phyloP scores from a whole-genome alignment of 2,797 vertebrate genomes.

The Morelia viridis region DNA sequence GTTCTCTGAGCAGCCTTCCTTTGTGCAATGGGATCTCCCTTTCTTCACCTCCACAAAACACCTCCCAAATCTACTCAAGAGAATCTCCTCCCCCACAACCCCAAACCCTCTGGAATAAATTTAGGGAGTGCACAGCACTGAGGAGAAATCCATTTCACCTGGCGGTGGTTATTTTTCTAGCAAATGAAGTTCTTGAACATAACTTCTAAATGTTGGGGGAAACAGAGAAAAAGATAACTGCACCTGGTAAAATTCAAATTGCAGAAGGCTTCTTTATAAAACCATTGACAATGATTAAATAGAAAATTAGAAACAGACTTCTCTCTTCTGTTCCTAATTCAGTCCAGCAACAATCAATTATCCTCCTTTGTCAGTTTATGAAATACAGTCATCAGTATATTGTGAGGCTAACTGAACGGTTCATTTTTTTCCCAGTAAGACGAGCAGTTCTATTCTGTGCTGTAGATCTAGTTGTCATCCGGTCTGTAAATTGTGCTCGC shows the following conservation, averaged over 20 bases:
- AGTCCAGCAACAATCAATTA: slow-evolving; percentile 50
- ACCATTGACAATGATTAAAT: slow-evolving; percentile 54
- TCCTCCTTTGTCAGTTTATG: slow-evolving; percentile 44
- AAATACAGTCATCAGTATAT: slow-evolving; percentile 83
- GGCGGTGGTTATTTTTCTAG: neutral
- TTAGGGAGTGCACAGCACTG: neutral
- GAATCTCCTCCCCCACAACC: neutral
- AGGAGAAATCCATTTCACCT: neutral
- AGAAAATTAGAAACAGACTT: slow-evolving; percentile 40
- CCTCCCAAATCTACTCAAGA: neutral
- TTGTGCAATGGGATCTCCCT: neutral
- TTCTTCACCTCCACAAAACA: neutral
- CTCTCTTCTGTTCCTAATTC: slow-evolving; percentile 43
- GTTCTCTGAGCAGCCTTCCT: slow-evolving; percentile 14
- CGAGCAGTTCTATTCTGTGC: slow-evolving; percentile 85
- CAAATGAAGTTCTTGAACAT: slow-evolving; percentile 31
- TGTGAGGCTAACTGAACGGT: slow-evolving; percentile 93
- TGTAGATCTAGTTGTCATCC: slow-evolving; percentile 90
- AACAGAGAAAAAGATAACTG: slow-evolving; percentile 42
- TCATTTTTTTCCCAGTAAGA: slow-evolving; percentile 97
- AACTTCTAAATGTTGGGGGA: neutral
- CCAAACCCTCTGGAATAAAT: neutral
- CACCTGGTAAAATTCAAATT: slow-evolving; percentile 53
- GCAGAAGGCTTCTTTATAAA: slow-evolving; percentile 58
- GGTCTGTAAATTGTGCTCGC: slow-evolving; percentile 87